phyloP scores from a whole-genome alignment of 1,140 invertebrate genomes.

The Telenomus remus region DNA sequence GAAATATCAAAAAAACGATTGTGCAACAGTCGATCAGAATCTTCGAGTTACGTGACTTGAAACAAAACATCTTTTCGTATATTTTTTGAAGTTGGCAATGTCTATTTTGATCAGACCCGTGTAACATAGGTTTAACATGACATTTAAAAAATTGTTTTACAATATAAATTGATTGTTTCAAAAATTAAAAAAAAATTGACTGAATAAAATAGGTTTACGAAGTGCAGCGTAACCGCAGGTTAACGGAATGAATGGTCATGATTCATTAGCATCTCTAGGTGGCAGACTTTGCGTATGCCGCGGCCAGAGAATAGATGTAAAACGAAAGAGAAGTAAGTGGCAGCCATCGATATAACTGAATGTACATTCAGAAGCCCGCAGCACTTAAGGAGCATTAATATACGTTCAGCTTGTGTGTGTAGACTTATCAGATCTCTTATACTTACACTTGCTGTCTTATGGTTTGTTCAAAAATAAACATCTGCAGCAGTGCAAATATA shows the following conservation, averaged over 20 bases:
- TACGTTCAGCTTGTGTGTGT: constrained; percentile 28
- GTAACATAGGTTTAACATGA: too few relatives aligned
- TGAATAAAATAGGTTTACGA: too few relatives aligned
- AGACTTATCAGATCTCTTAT: constrained; percentile 45
- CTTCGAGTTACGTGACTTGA: too few relatives aligned
- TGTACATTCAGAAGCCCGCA: constrained; percentile 26
- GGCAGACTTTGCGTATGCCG: constrained; percentile 19
- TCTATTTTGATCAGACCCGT: too few relatives aligned
- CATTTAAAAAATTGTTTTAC: too few relatives aligned
- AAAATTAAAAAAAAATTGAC: too few relatives aligned
- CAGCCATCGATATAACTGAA: constrained; percentile 29
- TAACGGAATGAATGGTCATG: constrained; percentile 1
- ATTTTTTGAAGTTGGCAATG: too few relatives aligned
- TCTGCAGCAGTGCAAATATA: constrained; percentile 9
- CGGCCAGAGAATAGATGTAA: constrained; percentile 35
- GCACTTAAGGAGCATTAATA: constrained; percentile 51
- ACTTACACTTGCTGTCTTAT: constrained; percentile 35
- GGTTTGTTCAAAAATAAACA: constrained; percentile 48
- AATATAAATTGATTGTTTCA: too few relatives aligned
- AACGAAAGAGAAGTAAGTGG: constrained; percentile 10
- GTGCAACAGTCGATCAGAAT: too few relatives aligned
- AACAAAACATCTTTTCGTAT: too few relatives aligned
- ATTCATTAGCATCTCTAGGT: constrained; percentile 38
- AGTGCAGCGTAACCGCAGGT: too few relatives aligned
- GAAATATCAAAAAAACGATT: too few relatives aligned